Base-by-base conservation (phyloP, 2,797 vertebrate genomes). In the Chanos chanos region DNA sequence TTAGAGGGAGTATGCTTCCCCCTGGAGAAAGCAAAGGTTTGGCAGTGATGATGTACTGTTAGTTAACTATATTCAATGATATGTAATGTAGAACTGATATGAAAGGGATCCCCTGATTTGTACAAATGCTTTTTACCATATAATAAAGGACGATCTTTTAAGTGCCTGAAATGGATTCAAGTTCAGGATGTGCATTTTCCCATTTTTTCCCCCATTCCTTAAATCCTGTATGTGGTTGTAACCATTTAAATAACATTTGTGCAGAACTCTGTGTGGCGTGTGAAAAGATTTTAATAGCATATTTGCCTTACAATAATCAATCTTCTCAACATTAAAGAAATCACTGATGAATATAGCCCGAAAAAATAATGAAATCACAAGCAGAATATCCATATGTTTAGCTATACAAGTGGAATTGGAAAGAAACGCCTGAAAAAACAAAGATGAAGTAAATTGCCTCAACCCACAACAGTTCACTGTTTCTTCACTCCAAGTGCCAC, bases 81-180 rank as follows among this genome's bases (percentile, higher is more conserved):
- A 79, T 87, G 88, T 93, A 90, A 92, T 82, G 78, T 87, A 89
- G 84, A 90, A 82, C 86, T 89, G 81, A 86, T 89, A 90, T 92
- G 89, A 93, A 93, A 93, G 88, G 86, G 86, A 91, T 91, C 83
- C 84, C 85, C 83, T 93, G 85, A 89, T 86, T 90, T 95, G 88
- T 94, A 91, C 87, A 90, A 88, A 92, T 94, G 91, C 91, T 95
- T 96, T 97, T 95, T 94, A 94, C 89, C 87, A 86, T 93, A 89
- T 86, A 90, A 96, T 96, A 96, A 98, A 96, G 87, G 89, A 93
- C 91, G 89, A 95, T 93, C 90, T 92, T 95, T 91, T 92, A 98
- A 96, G 94, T 96, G 94, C 94, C 94, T 97, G 92, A 94, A 94
- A 90, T 86, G 89, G 89, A 86, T 74, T 81, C 73, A 43, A 74